Base-by-base conservation (phyloP, 2,888 invertebrate genomes). In the Idaea aversata region DNA sequence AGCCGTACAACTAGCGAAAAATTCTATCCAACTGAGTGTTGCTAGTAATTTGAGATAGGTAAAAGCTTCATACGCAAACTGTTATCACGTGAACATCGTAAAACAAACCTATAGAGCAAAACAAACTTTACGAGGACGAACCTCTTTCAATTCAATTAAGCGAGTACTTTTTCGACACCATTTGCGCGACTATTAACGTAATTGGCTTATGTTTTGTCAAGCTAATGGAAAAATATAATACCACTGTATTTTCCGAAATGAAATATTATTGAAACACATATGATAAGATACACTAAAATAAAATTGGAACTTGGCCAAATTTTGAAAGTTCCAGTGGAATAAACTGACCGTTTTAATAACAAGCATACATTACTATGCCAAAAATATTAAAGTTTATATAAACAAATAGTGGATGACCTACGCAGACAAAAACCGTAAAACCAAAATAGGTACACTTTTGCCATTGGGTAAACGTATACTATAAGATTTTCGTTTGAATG, bases 271-370 rank as follows among this genome's bases (percentile, higher is more conserved):
- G 76, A 86, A 59, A 81, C 89, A 88, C 77, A 82, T 84, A 82
- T 82, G 74, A 80, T 78, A 81, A 83, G 78, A 82, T 81, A 86
- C 80, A 75, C 74, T 80, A 79, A 75, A 83, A 77, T 85, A 75
- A 77, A 72, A 77, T 86, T 90, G 92, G 91, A 86, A 68, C 15
- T n/a, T 57, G 71, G 88, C 91, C 91, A 91, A 77, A 76, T 82
- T 81, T 83, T 78, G 81, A 86, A 86, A 88, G 82, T 85, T 89
- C 83, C 87, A 87, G 84, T 72, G 81, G 78, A 80, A 86, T 85
- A 86, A 86, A 87, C 80, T 81, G 78, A 79, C 82, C 73, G 74
- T 80, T 76, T 72, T 75, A 80, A 78, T 76, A 77, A 78, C 75
- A 72, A 73, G 72, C 79, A 80, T 77, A 72, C 79, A 80, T 77